These are phyloP conservation scores for Semicossyphus pulcher DNA, from an alignment of 2,113 vertebrate genomes.

Conservation along the genomic window DNA sequence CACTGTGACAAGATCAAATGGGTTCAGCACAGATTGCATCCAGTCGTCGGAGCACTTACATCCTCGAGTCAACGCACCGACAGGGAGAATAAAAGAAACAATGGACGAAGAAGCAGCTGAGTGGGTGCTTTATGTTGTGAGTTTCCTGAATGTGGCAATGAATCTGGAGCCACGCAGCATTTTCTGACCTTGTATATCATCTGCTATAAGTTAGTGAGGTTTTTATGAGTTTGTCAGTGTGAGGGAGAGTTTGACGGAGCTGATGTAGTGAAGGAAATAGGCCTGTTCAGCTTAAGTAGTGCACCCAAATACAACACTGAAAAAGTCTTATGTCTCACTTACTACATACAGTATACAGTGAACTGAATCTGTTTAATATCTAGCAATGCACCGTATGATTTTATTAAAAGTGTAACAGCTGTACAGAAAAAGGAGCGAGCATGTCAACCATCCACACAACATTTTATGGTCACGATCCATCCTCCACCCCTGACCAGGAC, in stretches of 20 bases:
- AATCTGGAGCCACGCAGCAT: conserved; percentile 3
- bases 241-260: neutral
- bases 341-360: too few relatives aligned
- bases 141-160: conserved; percentile 5
- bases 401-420: too few relatives aligned
- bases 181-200: conserved; percentile 3
- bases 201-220: neutral
- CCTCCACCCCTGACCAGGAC: too few relatives aligned
- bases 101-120: conserved; percentile 41
- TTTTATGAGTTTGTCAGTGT: neutral
- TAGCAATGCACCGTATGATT: too few relatives aligned
- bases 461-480: too few relatives aligned
- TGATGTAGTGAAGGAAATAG: neutral
- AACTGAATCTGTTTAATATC: too few relatives aligned
- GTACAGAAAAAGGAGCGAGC: too few relatives aligned
- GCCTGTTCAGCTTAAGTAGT: neutral
- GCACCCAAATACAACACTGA: too few relatives aligned
- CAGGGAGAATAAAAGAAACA: conserved; percentile 52
- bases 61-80: conserved; percentile 51
- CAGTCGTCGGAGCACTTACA: conserved; percentile 69
- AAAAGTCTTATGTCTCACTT: too few relatives aligned
- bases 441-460: too few relatives aligned
- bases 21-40: conserved; percentile 77
- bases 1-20: conserved; percentile 78
- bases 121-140: conserved; percentile 9